These are phyloP conservation scores for Holothuria scabra DNA, from an alignment of 53 echinoderm and acorn worm species.

Conservation along the genomic window DNA sequence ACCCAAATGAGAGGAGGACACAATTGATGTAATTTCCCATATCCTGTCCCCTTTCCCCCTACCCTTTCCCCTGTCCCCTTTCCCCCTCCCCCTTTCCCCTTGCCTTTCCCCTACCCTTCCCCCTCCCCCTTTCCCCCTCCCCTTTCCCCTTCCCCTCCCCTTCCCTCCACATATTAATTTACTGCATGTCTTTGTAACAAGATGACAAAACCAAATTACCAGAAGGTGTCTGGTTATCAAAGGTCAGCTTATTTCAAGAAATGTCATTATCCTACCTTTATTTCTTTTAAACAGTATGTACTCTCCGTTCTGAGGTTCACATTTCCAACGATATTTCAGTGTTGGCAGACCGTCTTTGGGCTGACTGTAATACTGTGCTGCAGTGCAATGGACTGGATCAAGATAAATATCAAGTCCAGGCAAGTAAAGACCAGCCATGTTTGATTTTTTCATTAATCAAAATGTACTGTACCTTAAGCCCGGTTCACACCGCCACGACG, in stretches of 20 bases:
- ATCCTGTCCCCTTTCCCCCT: too few relatives aligned
- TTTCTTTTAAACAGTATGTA: conserved; percentile 72
- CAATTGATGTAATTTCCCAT: too few relatives aligned
- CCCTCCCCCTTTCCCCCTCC: too few relatives aligned
- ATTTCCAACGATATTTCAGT: conserved; percentile 94
- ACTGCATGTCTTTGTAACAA: too few relatives aligned
- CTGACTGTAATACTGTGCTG: conserved; percentile 59
- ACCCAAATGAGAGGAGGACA: too few relatives aligned
- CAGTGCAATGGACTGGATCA: conserved; percentile 1
- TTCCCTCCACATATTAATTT: too few relatives aligned
- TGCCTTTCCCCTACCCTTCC: too few relatives aligned
- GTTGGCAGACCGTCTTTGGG: conserved; percentile 94
- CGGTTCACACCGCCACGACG: too few relatives aligned
- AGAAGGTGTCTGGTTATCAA: neutral
- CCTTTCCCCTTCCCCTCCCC: too few relatives aligned
- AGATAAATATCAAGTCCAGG: conserved; percentile 24
- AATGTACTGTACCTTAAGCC: too few relatives aligned
- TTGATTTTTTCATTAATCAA: neutral
- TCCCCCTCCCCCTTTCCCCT: too few relatives aligned
- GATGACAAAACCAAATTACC: neutral
- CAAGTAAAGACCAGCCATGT: neutral
- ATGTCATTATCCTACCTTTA: neutral
- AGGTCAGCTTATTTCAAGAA: neutral
- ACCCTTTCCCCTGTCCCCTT: too few relatives aligned
- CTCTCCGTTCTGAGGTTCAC: conserved; percentile 94